Base-by-base conservation (phyloP, 2,797 vertebrate species). In the Tympanoctomys barrerae region DNA sequence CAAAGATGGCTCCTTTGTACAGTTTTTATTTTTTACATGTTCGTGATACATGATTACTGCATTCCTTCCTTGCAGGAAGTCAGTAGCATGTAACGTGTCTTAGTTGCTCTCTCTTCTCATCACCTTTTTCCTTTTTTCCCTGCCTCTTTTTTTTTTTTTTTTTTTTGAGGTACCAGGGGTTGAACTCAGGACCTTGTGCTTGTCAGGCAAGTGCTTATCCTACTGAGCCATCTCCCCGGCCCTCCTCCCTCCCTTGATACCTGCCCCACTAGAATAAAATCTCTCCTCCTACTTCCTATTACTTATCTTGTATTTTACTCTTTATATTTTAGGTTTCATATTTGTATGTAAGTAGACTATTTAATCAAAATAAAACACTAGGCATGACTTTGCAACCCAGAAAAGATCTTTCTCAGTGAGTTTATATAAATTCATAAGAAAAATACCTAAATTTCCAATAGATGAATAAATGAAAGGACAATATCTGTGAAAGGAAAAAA, bases 361-460 rank as follows among this genome's bases (percentile, higher is more conserved):
- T 3, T 66, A 62, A 87, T 64, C 0, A 57, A 90, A 87, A 46
- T 7, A 91, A 66, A n/a, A 59, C 5, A 39, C 33, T 91, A 68
- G 70, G 42, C 33, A 57, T 22, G 93, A 84, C 49, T 26, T 21
- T 94, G 62, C 13, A 89, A 19, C 9, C 73, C 21, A 19, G 70
- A 33, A 73, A 77, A 66, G 21, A 39, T 83, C 89, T 95, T 88
- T 31, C 52, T 71, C 87, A 91, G 84, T 90, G 64, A 92, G 21
- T 77, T 77, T 52, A 54, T 78, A 39, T 36, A 73, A 26, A 73
- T 71, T 87, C 7, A 52, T 80, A 66, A 85, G 42, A 70, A 95
- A 52, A 78, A 71, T 16, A 68, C 59, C 24, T 86, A 87, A 82
- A 86, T 10, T 24, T 4, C 16, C 14, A 33, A 91, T 49, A 80